Conservation (phyloP, 2,888 invertebrate genomes). For the Phragmatobia fuliginosa region DNA sequence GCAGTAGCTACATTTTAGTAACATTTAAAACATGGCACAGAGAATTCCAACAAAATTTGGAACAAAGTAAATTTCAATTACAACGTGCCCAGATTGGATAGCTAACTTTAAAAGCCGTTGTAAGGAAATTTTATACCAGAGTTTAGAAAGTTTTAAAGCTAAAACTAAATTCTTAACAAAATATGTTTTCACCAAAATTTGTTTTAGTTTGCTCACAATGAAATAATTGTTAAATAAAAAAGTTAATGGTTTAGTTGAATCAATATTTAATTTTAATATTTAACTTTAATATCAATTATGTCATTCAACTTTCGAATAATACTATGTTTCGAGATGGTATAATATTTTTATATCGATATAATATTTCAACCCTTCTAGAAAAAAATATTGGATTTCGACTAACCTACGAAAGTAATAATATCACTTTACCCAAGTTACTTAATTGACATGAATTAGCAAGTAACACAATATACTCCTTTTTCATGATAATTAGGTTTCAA, state of each 20-base stretch:
- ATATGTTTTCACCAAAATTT: slow-evolving; percentile 5
- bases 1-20: background rate
- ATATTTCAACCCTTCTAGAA: background rate
- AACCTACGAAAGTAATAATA: background rate
- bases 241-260: slow-evolving; percentile 16
- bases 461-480: accelerated
- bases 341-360: background rate
- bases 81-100: background rate
- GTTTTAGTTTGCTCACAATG: background rate
- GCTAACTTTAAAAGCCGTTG: background rate
- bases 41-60: background rate
- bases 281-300: slow-evolving; percentile 15
- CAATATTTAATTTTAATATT: slow-evolving; percentile 21
- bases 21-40: background rate
- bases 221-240: background rate
- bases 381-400: background rate
- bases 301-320: background rate
- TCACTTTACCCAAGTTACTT: background rate
- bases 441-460: background rate
- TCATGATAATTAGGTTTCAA: background rate
- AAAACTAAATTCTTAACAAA: background rate
- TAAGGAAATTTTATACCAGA: background rate
- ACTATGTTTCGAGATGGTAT: background rate
- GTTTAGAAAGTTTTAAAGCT: background rate
- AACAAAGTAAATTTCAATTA: background rate